These are phyloP conservation scores for Atherinomorus stipes DNA, from an alignment of 2,113 vertebrate genomes.

Conservation along the genomic window DNA sequence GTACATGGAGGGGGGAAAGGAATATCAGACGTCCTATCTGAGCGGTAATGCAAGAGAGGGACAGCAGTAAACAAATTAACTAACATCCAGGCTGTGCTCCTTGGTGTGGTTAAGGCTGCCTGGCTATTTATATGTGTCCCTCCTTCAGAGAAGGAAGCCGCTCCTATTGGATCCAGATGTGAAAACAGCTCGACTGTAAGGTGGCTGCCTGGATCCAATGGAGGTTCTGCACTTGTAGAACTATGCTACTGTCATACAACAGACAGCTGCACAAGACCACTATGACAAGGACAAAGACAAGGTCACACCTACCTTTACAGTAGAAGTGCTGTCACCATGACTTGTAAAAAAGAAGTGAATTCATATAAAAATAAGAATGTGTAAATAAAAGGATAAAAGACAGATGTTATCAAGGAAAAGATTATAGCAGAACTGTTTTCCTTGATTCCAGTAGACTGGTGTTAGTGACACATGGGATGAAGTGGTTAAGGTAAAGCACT, in stretches of 20 bases:
- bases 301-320: conserved; percentile 10
- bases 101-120: conserved; percentile 77
- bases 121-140: conserved; percentile 81
- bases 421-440: not conserved
- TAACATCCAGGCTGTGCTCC: conserved; percentile 67
- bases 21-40: conserved; percentile 49
- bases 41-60: conserved; percentile 52
- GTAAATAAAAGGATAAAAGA: not conserved
- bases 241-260: conserved; percentile 17
- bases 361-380: not conserved
- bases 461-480: conserved; percentile 12
- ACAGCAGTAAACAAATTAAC: conserved; percentile 60
- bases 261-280: conserved; percentile 12
- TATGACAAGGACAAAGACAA: conserved; percentile 21
- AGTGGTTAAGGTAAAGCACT: conserved; percentile 25
- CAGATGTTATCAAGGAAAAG: too few species aligned
- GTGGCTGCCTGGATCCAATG: conserved; percentile 56
- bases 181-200: conserved; percentile 62
- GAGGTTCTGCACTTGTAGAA: conserved; percentile 35
- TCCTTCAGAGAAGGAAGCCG: conserved; percentile 76
- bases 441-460: not conserved
- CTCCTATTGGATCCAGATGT: conserved; percentile 85
- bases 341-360: not conserved
- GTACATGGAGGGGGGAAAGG: conserved; percentile 13
- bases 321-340: not conserved